phyloP scores from a whole-genome alignment of 2,888 invertebrate genomes.

The Chorisops tibialis region DNA sequence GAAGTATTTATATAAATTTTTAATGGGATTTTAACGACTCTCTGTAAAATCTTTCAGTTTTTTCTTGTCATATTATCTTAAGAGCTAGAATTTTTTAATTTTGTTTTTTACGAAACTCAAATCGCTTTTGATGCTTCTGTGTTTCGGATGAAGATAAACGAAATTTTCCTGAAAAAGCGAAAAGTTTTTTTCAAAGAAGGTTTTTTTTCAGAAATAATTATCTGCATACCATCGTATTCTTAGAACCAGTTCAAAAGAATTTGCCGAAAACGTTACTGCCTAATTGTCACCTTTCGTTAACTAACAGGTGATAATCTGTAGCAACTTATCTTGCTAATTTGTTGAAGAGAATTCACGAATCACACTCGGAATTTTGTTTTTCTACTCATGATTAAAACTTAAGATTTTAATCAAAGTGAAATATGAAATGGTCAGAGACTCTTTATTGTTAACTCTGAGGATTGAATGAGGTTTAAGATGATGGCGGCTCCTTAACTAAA shows the following conservation, averaged over 20 bases:
- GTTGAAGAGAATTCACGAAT: conserved; percentile 19
- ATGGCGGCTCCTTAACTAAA: neutral
- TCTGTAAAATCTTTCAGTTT: too few relatives aligned
- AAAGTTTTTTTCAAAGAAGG: neutral
- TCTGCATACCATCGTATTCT: neutral
- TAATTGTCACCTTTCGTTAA: conserved; percentile 24
- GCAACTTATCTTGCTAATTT: conserved; percentile 24
- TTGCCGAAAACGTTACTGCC: conserved; percentile 19
- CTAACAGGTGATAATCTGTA: conserved; percentile 21
- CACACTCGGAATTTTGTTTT: conserved; percentile 3
- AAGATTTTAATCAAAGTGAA: conserved; percentile 24
- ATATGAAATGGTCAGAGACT: conserved; percentile 9
- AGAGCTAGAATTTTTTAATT: too few relatives aligned
- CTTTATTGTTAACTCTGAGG: conserved; percentile 1
- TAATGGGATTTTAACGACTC: too few relatives aligned
- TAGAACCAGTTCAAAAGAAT: conserved; percentile 9
- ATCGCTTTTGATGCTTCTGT: neutral
- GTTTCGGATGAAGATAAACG: too few relatives aligned
- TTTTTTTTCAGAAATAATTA: neutral
- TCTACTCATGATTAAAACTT: neutral
- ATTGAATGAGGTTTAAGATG: conserved; percentile 10
- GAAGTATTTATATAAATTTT: too few relatives aligned
- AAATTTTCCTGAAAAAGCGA: neutral
- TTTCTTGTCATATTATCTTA: too few relatives aligned
- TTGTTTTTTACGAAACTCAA: neutral